phyloP scores from a whole-genome alignment of 2,113 vertebrate genomes.

The Pogona vitticeps region DNA sequence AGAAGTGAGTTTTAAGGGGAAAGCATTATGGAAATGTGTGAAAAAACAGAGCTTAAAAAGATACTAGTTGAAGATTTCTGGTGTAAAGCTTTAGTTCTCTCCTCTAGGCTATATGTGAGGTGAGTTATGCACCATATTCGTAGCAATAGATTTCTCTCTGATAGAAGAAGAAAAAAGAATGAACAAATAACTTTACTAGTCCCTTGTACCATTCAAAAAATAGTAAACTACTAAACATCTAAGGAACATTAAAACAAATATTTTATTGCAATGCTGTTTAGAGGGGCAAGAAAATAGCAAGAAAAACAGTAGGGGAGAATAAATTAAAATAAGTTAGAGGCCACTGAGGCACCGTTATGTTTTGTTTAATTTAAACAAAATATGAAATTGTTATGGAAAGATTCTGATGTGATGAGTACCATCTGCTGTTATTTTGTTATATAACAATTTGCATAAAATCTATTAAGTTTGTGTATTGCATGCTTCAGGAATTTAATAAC shows the following conservation, averaged over 20 bases:
- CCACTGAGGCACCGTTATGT: slow-evolving; percentile 56
- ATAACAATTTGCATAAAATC: slow-evolving; percentile 84
- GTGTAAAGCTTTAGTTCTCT: slow-evolving; percentile 36
- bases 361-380: slow-evolving; percentile 76
- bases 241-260: slow-evolving; percentile 42
- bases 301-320: slow-evolving; percentile 45
- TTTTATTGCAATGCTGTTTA: slow-evolving; percentile 44
- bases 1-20: slow-evolving; percentile 28
- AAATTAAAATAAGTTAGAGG: slow-evolving; percentile 61
- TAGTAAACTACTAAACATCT: slow-evolving; percentile 53
- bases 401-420: slow-evolving; percentile 73
- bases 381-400: slow-evolving; percentile 66
- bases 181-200: slow-evolving; percentile 39
- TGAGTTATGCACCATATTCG: slow-evolving; percentile 42
- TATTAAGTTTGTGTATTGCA: slow-evolving; percentile 76
- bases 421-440: slow-evolving; percentile 79
- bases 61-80: slow-evolving; percentile 49
- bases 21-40: slow-evolving; percentile 12
- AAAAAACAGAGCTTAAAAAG: slow-evolving; percentile 30
- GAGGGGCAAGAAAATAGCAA: slow-evolving; percentile 35
- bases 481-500: slow-evolving; percentile 78
- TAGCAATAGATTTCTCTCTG: slow-evolving; percentile 44
- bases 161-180: slow-evolving; percentile 29
- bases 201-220: slow-evolving; percentile 28
- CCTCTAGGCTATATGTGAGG: slow-evolving; percentile 38